Evolutionary conservation across 2,888 invertebrate genomes (phyloP), one percentile per base, ranked within the genome.

Genomic region (Amphipoea lucens): DNA sequence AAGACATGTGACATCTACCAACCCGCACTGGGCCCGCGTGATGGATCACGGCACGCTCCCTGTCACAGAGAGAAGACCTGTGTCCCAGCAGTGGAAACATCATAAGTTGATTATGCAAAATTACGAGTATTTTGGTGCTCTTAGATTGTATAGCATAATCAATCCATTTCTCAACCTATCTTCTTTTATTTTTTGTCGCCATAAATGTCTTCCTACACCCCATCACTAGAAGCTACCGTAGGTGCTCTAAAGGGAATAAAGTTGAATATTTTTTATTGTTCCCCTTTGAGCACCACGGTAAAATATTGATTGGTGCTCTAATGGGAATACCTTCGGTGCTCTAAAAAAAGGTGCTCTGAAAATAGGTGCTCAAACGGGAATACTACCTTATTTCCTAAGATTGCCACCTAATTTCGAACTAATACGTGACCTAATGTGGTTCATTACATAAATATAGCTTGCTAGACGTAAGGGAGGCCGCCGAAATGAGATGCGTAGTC

Each of bases 401-500:
- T 78, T 62, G 68, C 66, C 75, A 45, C 54, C 57, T 86, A 84
- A 83, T 85, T 78, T 73, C 54, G 42, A 71, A 82, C 82, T 89
- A 89, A 87, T 86, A 83, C 68, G 76, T 74, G 71, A 69, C 57
- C 76, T 83, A 81, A 90, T 87, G 82, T 82, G 83, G 87, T 89
- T 87, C 79, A 84, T 88, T 87, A 90, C 84, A 90, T 89, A 91
- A 91, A 90, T 88, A 92, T 86, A 88, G 78, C 83, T 83, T 51
- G 70, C 79, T 76, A 83, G 85, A 90, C 85, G 91, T 87, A 92
- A 90, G 91, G 91, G 86, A 86, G 90, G 87, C 87, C 87, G 88
- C 86, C 89, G 84, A 93, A 95, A 96, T 95, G 94, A 95, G 94
- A 96, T 96, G 95, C 95, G 94, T 92, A 92, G 91, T 91, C 90